These are phyloP conservation scores for Helicoverpa armigera DNA, from an alignment of 1,140 invertebrate genomes.

Conservation along the genomic window DNA sequence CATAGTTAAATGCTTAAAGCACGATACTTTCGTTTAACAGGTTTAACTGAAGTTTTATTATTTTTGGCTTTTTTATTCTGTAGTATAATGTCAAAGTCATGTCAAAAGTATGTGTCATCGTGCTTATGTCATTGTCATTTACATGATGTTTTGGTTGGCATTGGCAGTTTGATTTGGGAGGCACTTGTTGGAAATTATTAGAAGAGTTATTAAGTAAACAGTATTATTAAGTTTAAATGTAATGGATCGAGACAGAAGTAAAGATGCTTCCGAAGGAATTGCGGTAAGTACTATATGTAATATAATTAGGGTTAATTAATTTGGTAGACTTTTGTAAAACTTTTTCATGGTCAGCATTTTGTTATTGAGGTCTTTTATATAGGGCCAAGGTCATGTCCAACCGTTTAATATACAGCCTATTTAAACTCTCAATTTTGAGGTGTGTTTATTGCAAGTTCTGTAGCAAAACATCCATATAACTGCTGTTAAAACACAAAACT, in stretches of 20 bases:
- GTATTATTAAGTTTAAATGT: conserved; percentile 17
- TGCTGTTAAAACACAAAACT: too few species aligned
- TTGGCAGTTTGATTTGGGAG: conserved; percentile 44
- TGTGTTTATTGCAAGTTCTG: background rate
- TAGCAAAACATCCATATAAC: background rate
- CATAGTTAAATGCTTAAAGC: too few species aligned
- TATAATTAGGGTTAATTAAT: background rate
- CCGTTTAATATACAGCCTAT: background rate
- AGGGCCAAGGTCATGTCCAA: conserved; percentile 19
- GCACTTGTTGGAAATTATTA: conserved; percentile 13
- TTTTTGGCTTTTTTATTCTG: conserved; percentile 1
- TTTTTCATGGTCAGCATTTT: conserved; percentile 31
- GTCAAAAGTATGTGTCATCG: conserved; percentile 4
- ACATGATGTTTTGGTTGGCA: conserved; percentile 53
- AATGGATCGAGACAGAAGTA: conserved; percentile 74
- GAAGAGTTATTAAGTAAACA: conserved; percentile 9
- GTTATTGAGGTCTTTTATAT: conserved; percentile 25
- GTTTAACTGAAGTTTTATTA: too few species aligned
- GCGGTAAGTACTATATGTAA: conserved; percentile 70
- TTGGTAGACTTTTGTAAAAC: background rate
- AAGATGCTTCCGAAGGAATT: conserved; percentile 83
- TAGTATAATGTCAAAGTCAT: background rate
- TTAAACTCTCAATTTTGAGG: background rate
- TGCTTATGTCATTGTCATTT: conserved; percentile 45
- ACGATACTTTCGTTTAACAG: too few species aligned